These are phyloP conservation scores for Platanista minor DNA, from an alignment of 2,113 vertebrate genomes.

Conservation along the genomic window DNA sequence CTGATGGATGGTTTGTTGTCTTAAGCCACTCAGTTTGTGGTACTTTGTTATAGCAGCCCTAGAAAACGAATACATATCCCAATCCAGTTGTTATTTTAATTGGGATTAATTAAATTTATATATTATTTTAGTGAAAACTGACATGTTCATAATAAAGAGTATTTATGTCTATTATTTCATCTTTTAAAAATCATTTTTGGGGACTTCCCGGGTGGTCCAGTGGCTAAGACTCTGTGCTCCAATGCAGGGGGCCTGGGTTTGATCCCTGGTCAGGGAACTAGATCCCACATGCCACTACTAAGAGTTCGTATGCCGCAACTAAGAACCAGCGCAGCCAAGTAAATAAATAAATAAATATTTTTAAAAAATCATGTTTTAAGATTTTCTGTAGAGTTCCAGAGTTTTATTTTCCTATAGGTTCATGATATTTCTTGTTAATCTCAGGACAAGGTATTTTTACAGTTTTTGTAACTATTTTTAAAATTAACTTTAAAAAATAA, in stretches of 20 bases:
- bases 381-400: neutral
- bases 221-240: too few species aligned
- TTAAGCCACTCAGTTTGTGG: neutral
- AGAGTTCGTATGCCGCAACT: too few species aligned
- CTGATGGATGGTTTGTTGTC: too few species aligned
- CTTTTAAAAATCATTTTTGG: neutral
- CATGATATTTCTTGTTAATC: neutral
- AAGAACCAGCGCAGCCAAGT: too few species aligned
- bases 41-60: neutral
- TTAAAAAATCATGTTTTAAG: neutral
- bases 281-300: too few species aligned
- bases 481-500: too few species aligned
- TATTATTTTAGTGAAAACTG: neutral
- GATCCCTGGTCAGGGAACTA: too few species aligned
- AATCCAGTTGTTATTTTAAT: neutral
- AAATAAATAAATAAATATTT: too few species aligned
- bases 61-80: too few species aligned
- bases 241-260: too few species aligned
- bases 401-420: neutral
- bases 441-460: neutral
- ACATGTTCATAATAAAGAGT: neutral
- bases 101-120: neutral
- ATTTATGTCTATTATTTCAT: neutral
- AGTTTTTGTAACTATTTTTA: neutral
- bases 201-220: too few species aligned